Evolutionary conservation across 2,113 vertebrate species (phyloP).

Genomic region (Lamprotornis superbus): DNA sequence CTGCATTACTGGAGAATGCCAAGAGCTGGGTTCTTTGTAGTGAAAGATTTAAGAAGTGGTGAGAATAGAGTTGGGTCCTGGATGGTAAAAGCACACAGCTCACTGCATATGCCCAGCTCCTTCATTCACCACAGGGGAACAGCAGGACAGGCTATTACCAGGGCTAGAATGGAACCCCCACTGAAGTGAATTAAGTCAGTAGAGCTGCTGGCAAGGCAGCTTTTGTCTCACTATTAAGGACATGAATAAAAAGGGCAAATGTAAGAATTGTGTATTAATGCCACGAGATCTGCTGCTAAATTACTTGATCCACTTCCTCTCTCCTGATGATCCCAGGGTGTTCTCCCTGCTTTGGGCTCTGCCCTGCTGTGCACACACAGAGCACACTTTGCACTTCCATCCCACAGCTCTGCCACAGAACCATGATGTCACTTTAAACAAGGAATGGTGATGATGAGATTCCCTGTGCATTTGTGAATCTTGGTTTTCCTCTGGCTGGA

Average conservation of each 20-base stretch:
- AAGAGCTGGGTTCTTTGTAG: background rate
- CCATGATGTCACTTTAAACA: background rate
- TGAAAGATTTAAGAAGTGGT: background rate
- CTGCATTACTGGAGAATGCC: background rate
- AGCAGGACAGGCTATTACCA: background rate
- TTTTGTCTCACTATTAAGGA: background rate
- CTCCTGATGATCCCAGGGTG: background rate
- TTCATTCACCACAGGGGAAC: background rate
- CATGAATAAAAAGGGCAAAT: background rate
- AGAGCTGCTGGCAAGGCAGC: background rate
- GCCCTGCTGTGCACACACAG: background rate
- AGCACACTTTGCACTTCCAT: fast-evolving
- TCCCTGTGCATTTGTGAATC: background rate
- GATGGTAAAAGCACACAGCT: background rate
- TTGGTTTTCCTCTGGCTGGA: background rate
- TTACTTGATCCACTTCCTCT: background rate
- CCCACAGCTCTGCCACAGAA: background rate
- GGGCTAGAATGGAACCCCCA: background rate
- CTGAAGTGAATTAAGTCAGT: background rate
- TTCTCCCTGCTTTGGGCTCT: background rate
- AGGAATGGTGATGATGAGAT: fast-evolving
- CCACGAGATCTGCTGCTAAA: background rate
- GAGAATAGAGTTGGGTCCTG: background rate
- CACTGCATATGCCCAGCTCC: background rate
- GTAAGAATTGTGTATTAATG: background rate